Percentiles rank a stretch among this genome's conserved stretches.
Evolutionary conservation across 2,113 vertebrate species (phyloP).

Genomic region (Probosciger aterrimus): DNA sequence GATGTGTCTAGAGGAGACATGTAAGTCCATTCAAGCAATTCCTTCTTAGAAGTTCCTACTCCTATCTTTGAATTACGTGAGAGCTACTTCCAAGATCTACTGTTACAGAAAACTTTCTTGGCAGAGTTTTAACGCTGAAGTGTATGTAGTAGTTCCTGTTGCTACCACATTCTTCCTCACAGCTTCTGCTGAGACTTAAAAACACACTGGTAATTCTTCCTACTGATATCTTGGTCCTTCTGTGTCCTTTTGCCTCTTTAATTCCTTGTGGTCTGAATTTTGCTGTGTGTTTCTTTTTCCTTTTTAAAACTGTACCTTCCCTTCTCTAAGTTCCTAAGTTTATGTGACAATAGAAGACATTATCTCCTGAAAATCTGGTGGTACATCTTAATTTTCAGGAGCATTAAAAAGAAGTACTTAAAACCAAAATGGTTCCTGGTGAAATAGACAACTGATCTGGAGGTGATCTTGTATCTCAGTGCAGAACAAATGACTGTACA

Average conservation of each 20-base stretch:
- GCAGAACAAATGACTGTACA: neutral
- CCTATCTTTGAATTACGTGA: neutral
- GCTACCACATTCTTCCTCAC: neutral
- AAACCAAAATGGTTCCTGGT: neutral
- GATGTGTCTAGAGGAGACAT: conserved; percentile 82
- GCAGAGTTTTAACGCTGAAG: neutral
- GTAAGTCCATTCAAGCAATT: conserved; percentile 72
- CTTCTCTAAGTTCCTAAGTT: neutral
- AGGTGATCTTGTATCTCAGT: neutral
- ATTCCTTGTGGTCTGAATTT: neutral
- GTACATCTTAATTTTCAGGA: neutral
- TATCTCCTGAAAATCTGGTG: neutral
- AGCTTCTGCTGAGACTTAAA: neutral
- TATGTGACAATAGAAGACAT: neutral
- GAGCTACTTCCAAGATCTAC: neutral
- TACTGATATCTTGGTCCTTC: neutral
- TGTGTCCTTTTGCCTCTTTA: neutral
- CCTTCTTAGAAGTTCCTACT: neutral
- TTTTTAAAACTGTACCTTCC: neutral
- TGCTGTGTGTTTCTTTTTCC: accelerated
- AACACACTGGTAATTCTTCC: neutral
- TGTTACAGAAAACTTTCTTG: accelerated
- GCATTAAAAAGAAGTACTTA: neutral
- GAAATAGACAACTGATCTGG: neutral
- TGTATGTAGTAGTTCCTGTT: neutral